Conservation (phyloP, 2,888 invertebrate genomes). For the Archaeoteleia sp. region DNA sequence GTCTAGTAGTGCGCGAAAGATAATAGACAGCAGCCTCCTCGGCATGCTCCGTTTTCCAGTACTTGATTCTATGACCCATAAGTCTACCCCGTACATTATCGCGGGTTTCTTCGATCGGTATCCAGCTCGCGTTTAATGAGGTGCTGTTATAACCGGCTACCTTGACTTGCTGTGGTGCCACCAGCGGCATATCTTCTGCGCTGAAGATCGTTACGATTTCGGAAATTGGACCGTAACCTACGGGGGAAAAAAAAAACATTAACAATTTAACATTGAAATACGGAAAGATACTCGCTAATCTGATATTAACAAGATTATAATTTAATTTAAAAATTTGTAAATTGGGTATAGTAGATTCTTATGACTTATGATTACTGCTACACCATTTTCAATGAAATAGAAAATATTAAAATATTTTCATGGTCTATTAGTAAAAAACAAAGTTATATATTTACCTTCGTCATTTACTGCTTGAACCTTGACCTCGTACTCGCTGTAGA, state of each 20-base stretch:
- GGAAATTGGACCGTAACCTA: slow-evolving; percentile 84
- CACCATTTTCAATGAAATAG: neutral
- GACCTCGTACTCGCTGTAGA: slow-evolving; percentile 89
- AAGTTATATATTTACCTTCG: slow-evolving; percentile 76
- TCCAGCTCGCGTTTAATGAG: slow-evolving; percentile 93
- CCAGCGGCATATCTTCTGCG: slow-evolving; percentile 92
- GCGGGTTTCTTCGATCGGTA: slow-evolving; percentile 88
- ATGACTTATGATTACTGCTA: too few species aligned
- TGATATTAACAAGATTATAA: too few species aligned
- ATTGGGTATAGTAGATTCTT: too few species aligned
- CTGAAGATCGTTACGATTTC: slow-evolving; percentile 85
- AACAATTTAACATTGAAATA: too few species aligned
- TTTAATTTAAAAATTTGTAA: too few species aligned
- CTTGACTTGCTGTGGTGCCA: slow-evolving; percentile 88
- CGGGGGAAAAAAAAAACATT: neutral
- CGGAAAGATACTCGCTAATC: too few species aligned
- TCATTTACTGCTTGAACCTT: slow-evolving; percentile 90
- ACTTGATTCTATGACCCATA: slow-evolving; percentile 94
- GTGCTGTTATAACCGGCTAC: slow-evolving; percentile 93
- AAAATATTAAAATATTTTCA: slow-evolving; percentile 42
- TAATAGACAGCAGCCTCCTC: slow-evolving; percentile 89
- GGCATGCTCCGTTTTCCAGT: slow-evolving; percentile 87
- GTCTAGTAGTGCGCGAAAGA: slow-evolving; percentile 87
- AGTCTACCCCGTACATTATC: slow-evolving; percentile 91
- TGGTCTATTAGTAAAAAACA: neutral